A percentile compares a stretch with the other conserved stretches of the same genome.
phyloP scores from a whole-genome alignment of 2,797 vertebrate species.

The Manis pentadactyla region DNA sequence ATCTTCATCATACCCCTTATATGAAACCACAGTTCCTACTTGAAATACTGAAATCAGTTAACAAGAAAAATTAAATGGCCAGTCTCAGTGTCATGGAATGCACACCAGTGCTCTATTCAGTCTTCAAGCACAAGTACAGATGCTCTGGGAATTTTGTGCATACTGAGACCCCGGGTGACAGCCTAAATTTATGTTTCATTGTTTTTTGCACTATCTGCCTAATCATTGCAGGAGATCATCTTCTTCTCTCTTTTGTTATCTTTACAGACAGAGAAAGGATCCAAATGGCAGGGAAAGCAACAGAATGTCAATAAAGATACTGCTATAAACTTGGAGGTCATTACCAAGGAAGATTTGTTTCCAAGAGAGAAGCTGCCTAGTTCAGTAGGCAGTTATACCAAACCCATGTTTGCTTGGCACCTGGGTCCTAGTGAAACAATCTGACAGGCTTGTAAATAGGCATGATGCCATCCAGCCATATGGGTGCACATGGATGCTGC shows the following conservation, averaged over 20 bases:
- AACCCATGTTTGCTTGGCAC: constrained; percentile 65
- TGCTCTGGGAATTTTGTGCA: neutral
- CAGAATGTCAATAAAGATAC: constrained; percentile 46
- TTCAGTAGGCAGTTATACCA: constrained; percentile 47
- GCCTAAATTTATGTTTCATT: neutral
- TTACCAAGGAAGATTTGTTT: neutral
- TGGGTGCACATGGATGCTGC: constrained; percentile 79
- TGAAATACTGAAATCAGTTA: neutral
- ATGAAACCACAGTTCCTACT: neutral
- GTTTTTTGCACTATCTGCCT: neutral
- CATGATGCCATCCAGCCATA: constrained; percentile 86
- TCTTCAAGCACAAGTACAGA: neutral
- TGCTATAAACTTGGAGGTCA: neutral
- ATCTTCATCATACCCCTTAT: neutral
- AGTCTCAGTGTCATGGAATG: neutral
- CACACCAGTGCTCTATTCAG: neutral
- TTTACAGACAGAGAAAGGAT: neutral
- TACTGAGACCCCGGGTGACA: neutral
- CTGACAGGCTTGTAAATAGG: constrained; percentile 77
- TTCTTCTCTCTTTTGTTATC: neutral
- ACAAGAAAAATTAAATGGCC: neutral
- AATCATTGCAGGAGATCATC: neutral
- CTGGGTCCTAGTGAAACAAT: constrained; percentile 75
- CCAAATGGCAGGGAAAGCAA: constrained; percentile 44
- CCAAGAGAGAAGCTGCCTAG: constrained; percentile 31